Evolutionary conservation across 2,888 invertebrate species (phyloP), one percentile per base, ranked within the genome.

Genomic region (Carabus problematicus): DNA sequence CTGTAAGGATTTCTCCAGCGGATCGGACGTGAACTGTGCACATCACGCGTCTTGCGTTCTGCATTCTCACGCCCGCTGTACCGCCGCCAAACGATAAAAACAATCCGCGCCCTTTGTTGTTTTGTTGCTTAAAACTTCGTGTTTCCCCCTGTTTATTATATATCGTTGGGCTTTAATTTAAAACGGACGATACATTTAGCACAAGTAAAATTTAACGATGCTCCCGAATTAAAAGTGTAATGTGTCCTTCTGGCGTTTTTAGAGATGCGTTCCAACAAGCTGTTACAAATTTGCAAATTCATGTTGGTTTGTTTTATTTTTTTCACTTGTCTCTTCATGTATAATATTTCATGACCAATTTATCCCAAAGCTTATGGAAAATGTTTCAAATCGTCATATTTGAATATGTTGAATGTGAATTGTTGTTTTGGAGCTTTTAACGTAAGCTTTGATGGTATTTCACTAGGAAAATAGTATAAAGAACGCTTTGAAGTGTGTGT

Each of bases 141-240:
- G 19, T 29, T 47, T 45, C 49, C 45, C 47, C 58, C 52, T 16
- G 19, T 52, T 52, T 52, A 16, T 45, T 66, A 59, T 66, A 58
- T 59, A 66, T 66, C 49, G 58, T 58, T 39, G 66, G 16, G 41
- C 40, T 58, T 40, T 59, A 43, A 66, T 66, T 66, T 66, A 66
- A 64, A 66, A 49, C 66, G 41, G 66, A 66, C 59, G 45, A 66
- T 58, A 66, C 66, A 18, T 59, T 40, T 39, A 47, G 8, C n/a
- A 16, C 63, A 39, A 66, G 63, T 63, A 52, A 63, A 63, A 58
- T 58, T 66, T 66, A 66, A 59, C 66, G 66, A 66, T 66, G 58
- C 39, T 1, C 9, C 58, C 41, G 18, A 8, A 52, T 52, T 52
- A 52, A 52, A 52, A 52, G n/a, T 52, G 19, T 59, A 56, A 66